Conservation (phyloP, 2,113 vertebrate species). For the Lagopus leucura region DNA sequence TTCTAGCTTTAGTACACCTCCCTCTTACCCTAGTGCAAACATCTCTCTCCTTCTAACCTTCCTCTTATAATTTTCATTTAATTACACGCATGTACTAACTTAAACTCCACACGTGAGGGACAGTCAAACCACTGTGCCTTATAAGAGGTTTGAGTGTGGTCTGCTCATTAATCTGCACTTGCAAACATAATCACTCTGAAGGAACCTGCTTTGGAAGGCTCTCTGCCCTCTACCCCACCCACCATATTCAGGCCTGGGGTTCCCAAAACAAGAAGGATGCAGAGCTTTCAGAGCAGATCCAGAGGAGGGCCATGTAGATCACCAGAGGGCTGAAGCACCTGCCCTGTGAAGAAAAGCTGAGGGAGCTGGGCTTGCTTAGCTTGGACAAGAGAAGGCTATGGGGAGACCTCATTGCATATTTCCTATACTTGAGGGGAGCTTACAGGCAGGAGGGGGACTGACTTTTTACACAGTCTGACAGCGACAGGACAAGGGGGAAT, state of each 20-base stretch:
- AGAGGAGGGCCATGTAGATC: not conserved
- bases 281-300: not conserved
- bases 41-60: not conserved
- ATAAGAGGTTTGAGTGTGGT: accelerated
- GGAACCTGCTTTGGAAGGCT: not conserved
- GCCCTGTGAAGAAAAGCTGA: not conserved
- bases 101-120: not conserved
- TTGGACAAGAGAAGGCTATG: too few species aligned
- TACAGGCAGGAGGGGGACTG: not conserved
- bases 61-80: not conserved
- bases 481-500: not conserved
- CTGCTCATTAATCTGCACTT: not conserved
- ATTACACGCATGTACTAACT: not conserved
- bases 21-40: not conserved
- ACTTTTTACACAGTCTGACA: not conserved
- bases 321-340: not conserved
- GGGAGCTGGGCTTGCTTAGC: too few species aligned
- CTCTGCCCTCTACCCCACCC: not conserved
- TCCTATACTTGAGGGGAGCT: not conserved
- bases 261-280: not conserved
- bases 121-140: not conserved
- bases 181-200: not conserved
- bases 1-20: not conserved
- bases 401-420: not conserved
- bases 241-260: too few species aligned